phyloP scores from a whole-genome alignment of 2,888 invertebrate genomes.

The Psococerastis gibbosa region DNA sequence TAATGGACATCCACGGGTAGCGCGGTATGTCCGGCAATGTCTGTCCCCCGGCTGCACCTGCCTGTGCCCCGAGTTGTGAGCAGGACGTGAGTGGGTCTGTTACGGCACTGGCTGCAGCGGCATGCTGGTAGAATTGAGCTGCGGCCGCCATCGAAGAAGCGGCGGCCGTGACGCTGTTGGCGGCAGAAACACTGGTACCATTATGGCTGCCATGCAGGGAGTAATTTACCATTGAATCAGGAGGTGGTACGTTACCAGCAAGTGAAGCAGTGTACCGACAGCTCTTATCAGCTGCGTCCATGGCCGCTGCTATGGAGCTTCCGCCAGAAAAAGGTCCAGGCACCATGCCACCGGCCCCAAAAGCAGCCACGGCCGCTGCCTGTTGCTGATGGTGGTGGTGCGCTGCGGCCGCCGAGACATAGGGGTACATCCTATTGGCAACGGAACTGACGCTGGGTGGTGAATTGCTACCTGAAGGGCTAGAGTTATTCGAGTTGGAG shows the following conservation, averaged over 20 bases:
- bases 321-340: constrained; percentile 36
- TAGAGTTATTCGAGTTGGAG: constrained; percentile 21
- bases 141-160: constrained; percentile 41
- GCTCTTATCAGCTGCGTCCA: constrained; percentile 54
- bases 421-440: constrained; percentile 76
- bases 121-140: constrained; percentile 83
- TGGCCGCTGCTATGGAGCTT: constrained; percentile 36
- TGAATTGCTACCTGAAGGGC: constrained; percentile 32
- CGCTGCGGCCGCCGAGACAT: constrained; percentile 55
- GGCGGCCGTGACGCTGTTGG: constrained; percentile 49
- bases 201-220: constrained; percentile 33
- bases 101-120: constrained; percentile 51
- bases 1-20: constrained; percentile 93
- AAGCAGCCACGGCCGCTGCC: constrained; percentile 43
- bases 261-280: constrained; percentile 56
- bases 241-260: constrained; percentile 34
- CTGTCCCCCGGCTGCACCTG: constrained; percentile 50
- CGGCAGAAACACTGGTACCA: constrained; percentile 25
- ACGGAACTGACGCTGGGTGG: constrained; percentile 23
- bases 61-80: constrained; percentile 43
- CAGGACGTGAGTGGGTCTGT: constrained; percentile 70
- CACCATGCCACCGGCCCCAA: constrained; percentile 42
- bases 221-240: constrained; percentile 66
- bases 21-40: constrained; percentile 82
- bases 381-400: constrained; percentile 50